These are phyloP conservation scores for Egretta garzetta DNA, from an alignment of 2,113 vertebrate species.

Conservation along the genomic window DNA sequence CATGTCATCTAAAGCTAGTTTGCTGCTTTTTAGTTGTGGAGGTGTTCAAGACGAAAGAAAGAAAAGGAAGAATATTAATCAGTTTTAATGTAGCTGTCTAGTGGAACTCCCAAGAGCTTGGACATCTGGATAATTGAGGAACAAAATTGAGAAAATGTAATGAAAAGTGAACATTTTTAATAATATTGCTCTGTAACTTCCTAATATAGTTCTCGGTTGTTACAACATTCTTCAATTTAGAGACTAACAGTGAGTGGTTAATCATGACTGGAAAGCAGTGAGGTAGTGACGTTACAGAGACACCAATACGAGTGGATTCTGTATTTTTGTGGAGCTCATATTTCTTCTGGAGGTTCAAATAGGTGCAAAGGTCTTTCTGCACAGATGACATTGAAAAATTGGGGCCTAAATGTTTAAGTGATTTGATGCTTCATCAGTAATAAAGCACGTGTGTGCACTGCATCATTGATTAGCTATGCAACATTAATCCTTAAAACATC, in stretches of 20 bases:
- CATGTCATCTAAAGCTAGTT: neutral
- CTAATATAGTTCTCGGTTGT: neutral
- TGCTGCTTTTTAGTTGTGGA: neutral
- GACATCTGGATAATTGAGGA: neutral
- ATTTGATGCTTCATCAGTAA: neutral
- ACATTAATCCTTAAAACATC: slow-evolving; percentile 1
- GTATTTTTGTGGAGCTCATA: neutral
- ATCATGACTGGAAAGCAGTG: neutral
- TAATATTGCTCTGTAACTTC: neutral
- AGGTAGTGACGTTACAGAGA: neutral
- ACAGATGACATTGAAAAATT: slow-evolving; percentile 8
- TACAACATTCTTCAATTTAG: neutral
- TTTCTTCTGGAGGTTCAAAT: neutral
- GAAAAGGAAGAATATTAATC: neutral
- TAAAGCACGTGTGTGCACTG: neutral
- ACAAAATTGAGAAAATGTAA: neutral
- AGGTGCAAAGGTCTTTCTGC: neutral
- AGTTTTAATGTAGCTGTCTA: neutral
- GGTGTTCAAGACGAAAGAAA: neutral
- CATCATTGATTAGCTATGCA: slow-evolving; percentile 26
- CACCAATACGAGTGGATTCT: neutral
- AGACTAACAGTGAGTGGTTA: neutral
- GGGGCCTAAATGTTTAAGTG: neutral
- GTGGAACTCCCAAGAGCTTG: neutral
- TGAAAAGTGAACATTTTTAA: neutral